Evolutionary conservation across 2,113 vertebrate species (phyloP), one percentile per base, ranked within the genome.

Genomic region (Syrmaticus mikado): DNA sequence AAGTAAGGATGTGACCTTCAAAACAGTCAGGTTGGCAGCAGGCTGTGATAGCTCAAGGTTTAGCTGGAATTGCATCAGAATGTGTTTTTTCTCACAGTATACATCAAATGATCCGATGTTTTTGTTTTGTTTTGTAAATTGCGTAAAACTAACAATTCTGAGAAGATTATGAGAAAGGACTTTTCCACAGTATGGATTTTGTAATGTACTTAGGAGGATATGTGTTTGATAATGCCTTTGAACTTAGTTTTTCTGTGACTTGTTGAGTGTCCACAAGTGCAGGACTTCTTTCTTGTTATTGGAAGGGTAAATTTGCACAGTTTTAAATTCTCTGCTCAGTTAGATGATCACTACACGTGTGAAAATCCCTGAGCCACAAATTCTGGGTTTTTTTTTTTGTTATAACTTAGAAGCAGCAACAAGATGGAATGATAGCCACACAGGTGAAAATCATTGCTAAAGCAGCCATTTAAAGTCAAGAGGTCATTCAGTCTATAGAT

Each of bases 1-100:
- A 95, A 92, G 32, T 78, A 95, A 87, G 60, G 34, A 77, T 90
- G 50, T 94, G 82, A 73, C 55, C 60, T 81, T 92, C 34, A 79
- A 20, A 89, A 61, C 68, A 90, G 11, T 32, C 4, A 9, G 41
- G 58, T 73, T 48, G 82, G 68, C 43, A 64, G 8, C 24, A 58
- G 30, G 19, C 50, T 90, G 36, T 43, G 28, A 78, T 46, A 36
- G 32, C 22, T 55, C 27, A 57, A 0, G 80, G 17, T 62, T 72
- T 30, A 87, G 28, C 40, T 40, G 70, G 50, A 87, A 77, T 55
- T 89, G 76, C 24, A 28, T n/a, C 0, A 0, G 74, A 46, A 60
- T 86, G 67, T 91, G 64, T 67, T 79, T 95, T 13, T 93, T 65
- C 72, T 38, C 64, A 46, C 67, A 70, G 21, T 58, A 38, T n/a